A percentile compares a stretch with the other conserved stretches of the same genome.
phyloP scores from a whole-genome alignment of 2,888 invertebrate species.

The Carterocephalus palaemon region DNA sequence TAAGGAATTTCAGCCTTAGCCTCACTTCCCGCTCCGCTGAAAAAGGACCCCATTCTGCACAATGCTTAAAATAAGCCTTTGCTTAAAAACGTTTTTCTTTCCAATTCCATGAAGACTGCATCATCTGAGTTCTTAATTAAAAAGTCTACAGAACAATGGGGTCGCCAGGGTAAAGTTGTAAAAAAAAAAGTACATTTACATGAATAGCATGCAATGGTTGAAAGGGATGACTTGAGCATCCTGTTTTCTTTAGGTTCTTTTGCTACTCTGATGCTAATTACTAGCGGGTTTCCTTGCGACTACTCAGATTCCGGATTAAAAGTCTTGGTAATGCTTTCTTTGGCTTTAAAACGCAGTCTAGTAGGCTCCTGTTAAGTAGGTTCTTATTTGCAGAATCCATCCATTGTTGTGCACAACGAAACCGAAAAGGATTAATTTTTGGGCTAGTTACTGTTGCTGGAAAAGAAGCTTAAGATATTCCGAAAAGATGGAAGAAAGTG shows the following conservation, averaged over 20 bases:
- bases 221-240: slow-evolving; percentile 15
- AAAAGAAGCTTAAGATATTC: too few species aligned
- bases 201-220: slow-evolving; percentile 21
- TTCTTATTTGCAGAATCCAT: slow-evolving; percentile 10
- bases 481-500: too few species aligned
- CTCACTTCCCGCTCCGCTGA: slow-evolving; percentile 9
- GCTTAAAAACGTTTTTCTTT: slow-evolving; percentile 22
- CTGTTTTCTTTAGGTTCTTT: slow-evolving; percentile 19
- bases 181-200: slow-evolving; percentile 21
- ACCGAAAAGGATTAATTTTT: neutral
- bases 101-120: slow-evolving; percentile 23
- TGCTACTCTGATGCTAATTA: slow-evolving; percentile 19
- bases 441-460: neutral
- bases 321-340: slow-evolving; percentile 8
- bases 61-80: slow-evolving; percentile 16
- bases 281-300: slow-evolving; percentile 11
- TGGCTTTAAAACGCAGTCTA: neutral
- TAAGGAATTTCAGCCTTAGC: slow-evolving; percentile 7
- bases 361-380: neutral
- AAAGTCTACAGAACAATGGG: slow-evolving; percentile 24
- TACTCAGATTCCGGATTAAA: slow-evolving; percentile 11
- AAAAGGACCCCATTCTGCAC: slow-evolving; percentile 14
- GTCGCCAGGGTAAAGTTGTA: slow-evolving; percentile 22
- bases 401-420: neutral
- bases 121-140: slow-evolving; percentile 26